A percentile compares a stretch with the other conserved stretches of the same genome.
These are phyloP conservation scores for Eupeodes luniger DNA, from an alignment of 2,888 invertebrate species.

Conservation along the genomic window DNA sequence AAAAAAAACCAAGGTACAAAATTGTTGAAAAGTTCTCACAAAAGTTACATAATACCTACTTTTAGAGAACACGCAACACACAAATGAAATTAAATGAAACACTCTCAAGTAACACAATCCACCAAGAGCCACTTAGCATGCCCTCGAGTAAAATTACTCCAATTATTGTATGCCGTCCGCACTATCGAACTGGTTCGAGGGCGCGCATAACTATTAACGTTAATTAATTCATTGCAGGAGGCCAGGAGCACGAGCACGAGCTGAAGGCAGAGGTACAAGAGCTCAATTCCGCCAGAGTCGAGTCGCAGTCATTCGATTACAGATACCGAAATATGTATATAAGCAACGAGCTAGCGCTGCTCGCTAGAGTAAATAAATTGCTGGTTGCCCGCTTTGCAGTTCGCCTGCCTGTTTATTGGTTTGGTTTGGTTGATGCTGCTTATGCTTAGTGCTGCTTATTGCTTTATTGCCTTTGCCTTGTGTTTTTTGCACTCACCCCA, in stretches of 20 bases:
- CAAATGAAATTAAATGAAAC: conserved; percentile 67
- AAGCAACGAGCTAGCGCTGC: background rate
- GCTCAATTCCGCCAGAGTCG: conserved; percentile 20
- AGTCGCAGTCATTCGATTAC: conserved; percentile 34
- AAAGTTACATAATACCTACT: background rate
- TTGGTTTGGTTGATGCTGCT: too few species aligned
- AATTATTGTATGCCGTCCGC: conserved; percentile 68
- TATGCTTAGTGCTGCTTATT: background rate
- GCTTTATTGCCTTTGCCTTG: background rate
- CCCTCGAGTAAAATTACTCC: conserved; percentile 73
- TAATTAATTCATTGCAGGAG: conserved; percentile 75
- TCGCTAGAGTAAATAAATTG: conserved; percentile 40
- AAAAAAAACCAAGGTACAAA: conserved; percentile 37
- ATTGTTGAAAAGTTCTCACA: conserved; percentile 32
- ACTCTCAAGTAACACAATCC: conserved; percentile 72
- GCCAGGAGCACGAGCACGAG: too few species aligned
- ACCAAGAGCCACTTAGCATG: conserved; percentile 71
- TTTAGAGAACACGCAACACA: conserved; percentile 48
- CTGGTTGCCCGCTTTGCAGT: conserved; percentile 64
- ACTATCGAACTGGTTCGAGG: conserved; percentile 75
- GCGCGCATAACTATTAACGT: conserved; percentile 75
- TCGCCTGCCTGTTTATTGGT: conserved; percentile 8
- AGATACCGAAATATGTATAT: conserved; percentile 28
- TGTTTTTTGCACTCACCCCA: conserved; percentile 4
- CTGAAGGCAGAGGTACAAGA: conserved; percentile 10